Percentiles rank a stretch among this genome's conserved stretches.
phyloP scores from a whole-genome alignment of 2,797 vertebrate species.

The Periophthalmus magnuspinnatus region DNA sequence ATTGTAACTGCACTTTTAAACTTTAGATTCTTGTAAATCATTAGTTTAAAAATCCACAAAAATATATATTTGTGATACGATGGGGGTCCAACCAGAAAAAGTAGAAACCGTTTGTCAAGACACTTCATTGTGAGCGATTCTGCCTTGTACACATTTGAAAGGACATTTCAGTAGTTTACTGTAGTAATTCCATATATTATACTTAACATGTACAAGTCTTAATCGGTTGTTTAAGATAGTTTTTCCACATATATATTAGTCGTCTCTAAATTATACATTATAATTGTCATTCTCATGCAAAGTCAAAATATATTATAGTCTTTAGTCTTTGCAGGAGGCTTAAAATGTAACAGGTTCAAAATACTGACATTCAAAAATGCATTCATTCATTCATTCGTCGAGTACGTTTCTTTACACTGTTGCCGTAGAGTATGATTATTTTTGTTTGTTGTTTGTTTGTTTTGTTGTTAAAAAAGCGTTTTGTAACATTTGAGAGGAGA shows the following conservation, averaged over 20 bases:
- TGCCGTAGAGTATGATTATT: neutral
- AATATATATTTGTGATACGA: too few relatives aligned
- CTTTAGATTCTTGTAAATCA: too few relatives aligned
- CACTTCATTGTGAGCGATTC: neutral
- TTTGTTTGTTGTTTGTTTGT: too few relatives aligned
- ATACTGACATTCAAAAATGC: neutral
- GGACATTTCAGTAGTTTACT: neutral
- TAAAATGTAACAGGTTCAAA: neutral
- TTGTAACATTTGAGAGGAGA: too few relatives aligned
- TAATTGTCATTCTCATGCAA: neutral
- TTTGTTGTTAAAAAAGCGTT: too few relatives aligned
- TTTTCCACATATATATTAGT: constrained; percentile 1
- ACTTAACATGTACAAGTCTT: neutral
- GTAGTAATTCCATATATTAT: neutral
- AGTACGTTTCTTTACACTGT: neutral
- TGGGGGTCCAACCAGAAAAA: neutral
- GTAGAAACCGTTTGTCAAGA: neutral
- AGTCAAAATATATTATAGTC: neutral
- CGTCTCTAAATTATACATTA: neutral
- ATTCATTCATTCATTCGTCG: constrained; percentile 2
- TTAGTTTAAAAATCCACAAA: too few relatives aligned
- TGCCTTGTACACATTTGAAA: neutral
- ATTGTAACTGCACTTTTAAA: too few relatives aligned
- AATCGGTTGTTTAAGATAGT: neutral
- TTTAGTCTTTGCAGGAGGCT: constrained; percentile 6